A percentile compares a stretch with the other conserved stretches of the same genome.
Conservation (phyloP, 2,888 invertebrate genomes). For the Nemotelus pantherinus region DNA sequence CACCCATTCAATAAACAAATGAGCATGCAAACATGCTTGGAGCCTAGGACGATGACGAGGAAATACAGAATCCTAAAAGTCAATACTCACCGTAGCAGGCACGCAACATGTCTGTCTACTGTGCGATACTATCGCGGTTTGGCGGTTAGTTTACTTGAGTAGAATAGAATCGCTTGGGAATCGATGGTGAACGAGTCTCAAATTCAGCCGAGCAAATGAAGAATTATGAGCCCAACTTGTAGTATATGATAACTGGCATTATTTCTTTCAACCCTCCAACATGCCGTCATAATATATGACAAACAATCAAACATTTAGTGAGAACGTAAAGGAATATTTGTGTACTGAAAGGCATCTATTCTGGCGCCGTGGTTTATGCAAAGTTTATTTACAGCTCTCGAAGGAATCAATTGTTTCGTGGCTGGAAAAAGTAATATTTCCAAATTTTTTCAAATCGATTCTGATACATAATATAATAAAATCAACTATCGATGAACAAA, state of each 20-base stretch:
- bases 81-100: not conserved
- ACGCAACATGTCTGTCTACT: not conserved
- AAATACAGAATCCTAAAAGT: constrained; percentile 1
- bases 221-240: constrained; percentile 27
- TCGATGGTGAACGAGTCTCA: constrained; percentile 27
- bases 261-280: not conserved
- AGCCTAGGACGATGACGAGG: not conserved
- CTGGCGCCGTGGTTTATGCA: too few species aligned
- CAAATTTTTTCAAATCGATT: too few species aligned
- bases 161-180: constrained; percentile 31
- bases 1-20: constrained; percentile 43
- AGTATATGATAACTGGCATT: constrained; percentile 27
- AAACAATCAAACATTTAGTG: constrained; percentile 27
- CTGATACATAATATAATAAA: too few species aligned
- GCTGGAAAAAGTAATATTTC: too few species aligned
- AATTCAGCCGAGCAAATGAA: constrained; percentile 36
- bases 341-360: not conserved
- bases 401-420: too few species aligned
- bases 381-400: too few species aligned
- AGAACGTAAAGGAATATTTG: not conserved
- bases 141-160: constrained; percentile 31
- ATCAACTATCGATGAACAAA: too few species aligned
- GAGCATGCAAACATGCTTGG: constrained; percentile 24
- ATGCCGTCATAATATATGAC: not conserved
- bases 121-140: constrained; percentile 15